These are phyloP conservation scores for Magallana nippona DNA, from an alignment of 2,888 invertebrate genomes.

Conservation along the genomic window DNA sequence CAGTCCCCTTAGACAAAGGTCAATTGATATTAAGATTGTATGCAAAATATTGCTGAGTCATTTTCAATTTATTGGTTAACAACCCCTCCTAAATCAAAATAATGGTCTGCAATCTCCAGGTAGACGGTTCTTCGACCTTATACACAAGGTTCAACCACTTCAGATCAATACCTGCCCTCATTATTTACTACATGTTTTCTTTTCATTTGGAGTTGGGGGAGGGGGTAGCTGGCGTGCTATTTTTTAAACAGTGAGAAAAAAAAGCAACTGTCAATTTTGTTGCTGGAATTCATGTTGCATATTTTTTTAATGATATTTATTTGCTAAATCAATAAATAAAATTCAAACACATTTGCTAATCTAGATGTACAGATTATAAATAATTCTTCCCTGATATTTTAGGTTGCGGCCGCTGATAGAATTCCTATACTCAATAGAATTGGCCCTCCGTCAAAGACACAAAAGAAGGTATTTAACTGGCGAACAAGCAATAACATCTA, in stretches of 20 bases:
- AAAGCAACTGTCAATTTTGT: too few species aligned
- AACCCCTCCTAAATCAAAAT: not conserved
- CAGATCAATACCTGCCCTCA: not conserved
- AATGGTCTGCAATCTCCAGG: not conserved
- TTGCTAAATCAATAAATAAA: too few species aligned
- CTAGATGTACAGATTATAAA: not conserved
- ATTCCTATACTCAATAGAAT: not conserved
- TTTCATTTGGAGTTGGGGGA: not conserved
- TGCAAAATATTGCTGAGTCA: not conserved
- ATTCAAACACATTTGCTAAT: not conserved
- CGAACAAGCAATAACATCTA: too few species aligned
- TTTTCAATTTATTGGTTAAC: not conserved
- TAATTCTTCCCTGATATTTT: not conserved
- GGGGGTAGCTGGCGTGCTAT: too few species aligned
- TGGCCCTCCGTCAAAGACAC: constrained; percentile 1
- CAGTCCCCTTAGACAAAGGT: too few species aligned
- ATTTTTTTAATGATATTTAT: too few species aligned
- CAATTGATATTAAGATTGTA: too few species aligned
- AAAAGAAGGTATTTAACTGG: constrained; percentile 13
- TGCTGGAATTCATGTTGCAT: too few species aligned
- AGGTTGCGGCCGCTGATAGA: not conserved
- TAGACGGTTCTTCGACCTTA: not conserved
- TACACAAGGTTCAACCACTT: not conserved
- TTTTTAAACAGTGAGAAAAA: too few species aligned
- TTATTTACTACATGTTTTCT: not conserved